Base-by-base conservation (phyloP, 2,113 vertebrate species). In the Sapajus apella region DNA sequence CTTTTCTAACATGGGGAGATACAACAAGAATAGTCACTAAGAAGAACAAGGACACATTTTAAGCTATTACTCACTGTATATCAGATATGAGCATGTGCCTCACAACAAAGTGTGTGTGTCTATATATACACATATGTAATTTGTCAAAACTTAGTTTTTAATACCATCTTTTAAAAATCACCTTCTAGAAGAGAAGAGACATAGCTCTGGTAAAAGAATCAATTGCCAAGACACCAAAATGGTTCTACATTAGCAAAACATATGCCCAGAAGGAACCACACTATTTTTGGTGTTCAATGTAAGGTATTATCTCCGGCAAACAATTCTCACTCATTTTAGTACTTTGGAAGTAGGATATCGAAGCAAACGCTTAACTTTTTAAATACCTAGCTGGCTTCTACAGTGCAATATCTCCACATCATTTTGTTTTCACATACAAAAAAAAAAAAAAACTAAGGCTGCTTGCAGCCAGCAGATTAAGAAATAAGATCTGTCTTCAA, bases 151-250 rank as follows among this genome's bases (percentile, higher is more conserved):
- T 47, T 82, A 58, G 11, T 87, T 61, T 88, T 82, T 87, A 90
- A 86, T 21, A 87, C 43, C 64, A 92, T 95, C 81, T 94, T 93
- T 89, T 37, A 76, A 96, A 96, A 90, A 72, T 35, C 50, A 76
- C 40, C 20, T 21, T 79, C 85, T 35, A 84, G 12, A 73, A 88
- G 4, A 89, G 7, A 70, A 6, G 21, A 9, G 43, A 35, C 66
- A 23, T 3, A 84, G n/a, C 27, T 86, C 83, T 80, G 43, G 25
- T 18, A 55, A 16, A 94, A 96, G 16, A 90, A 85, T 37, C 64
- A 92, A 87, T 0, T 80, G 75, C 55, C 90, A 94, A 92, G 45
- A 94, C 73, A 8, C 18, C 50, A 76, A 90, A 45, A 50, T 77
- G 37, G 32, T 58, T 87, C 73, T 83, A 0, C 45, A 66, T 73